Evolutionary conservation across 30 jellyfish, hydroid and myxozoan species (phyloP).

Genomic region (Phacellophora camtschatica): DNA sequence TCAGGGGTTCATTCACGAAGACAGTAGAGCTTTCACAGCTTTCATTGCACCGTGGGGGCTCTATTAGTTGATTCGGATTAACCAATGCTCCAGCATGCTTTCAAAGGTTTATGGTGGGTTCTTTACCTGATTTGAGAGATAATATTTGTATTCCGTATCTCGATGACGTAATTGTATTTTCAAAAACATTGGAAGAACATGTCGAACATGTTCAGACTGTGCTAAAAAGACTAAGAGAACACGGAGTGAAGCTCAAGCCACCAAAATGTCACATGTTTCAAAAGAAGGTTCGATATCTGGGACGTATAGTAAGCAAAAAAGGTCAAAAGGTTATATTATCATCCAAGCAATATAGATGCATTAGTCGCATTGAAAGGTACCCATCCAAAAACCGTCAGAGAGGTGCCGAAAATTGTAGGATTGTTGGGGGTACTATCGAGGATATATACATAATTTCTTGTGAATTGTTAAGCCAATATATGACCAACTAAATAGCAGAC

Average conservation of each 20-base stretch:
- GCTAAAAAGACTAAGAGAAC: constrained; percentile 38
- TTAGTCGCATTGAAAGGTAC: not conserved
- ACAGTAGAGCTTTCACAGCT: constrained; percentile 25
- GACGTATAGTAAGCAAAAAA: constrained; percentile 12
- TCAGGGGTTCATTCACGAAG: constrained; percentile 49
- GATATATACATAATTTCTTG: constrained; percentile 29
- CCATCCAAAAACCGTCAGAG: constrained; percentile 25
- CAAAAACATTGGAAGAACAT: constrained; percentile 16
- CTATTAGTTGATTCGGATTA: constrained; percentile 62
- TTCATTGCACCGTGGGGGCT: constrained; percentile 71
- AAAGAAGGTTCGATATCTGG: constrained; percentile 22
- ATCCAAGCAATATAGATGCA: too few species aligned
- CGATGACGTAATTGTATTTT: constrained; percentile 38
- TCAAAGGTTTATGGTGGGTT: constrained; percentile 61
- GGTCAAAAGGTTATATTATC: too few species aligned
- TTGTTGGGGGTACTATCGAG: constrained; percentile 39
- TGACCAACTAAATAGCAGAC: constrained; percentile 8
- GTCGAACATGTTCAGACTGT: constrained; percentile 26
- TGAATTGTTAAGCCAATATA: constrained; percentile 37
- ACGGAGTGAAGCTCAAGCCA: constrained; percentile 13
- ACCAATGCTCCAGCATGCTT: constrained; percentile 69
- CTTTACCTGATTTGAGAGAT: constrained; percentile 31
- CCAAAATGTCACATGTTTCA: constrained; percentile 20
- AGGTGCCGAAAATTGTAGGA: constrained; percentile 30
- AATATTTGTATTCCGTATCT: constrained; percentile 42